A percentile compares a stretch with the other conserved stretches of the same genome.
Conservation (phyloP, 2,113 vertebrate species). For the Pelusios castaneus region DNA sequence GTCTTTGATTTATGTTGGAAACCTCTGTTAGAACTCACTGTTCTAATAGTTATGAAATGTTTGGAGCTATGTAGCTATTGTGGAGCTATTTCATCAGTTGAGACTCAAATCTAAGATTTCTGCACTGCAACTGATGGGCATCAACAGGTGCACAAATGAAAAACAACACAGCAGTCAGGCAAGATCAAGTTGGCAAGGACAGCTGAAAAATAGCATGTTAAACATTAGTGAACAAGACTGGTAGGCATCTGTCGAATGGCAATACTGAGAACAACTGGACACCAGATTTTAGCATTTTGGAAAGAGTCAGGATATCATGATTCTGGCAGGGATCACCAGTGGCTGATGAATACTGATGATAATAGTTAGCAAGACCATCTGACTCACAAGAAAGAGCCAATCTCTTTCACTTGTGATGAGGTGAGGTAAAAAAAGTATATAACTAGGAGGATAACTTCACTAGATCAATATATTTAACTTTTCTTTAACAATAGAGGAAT, state of each 20-base stretch:
- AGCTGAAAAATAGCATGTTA: background rate
- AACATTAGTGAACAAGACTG: background rate
- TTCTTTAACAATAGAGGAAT: background rate
- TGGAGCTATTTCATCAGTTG: background rate
- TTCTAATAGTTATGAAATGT: background rate
- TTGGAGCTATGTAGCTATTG: background rate
- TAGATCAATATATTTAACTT: background rate
- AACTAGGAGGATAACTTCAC: background rate
- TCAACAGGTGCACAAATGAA: background rate
- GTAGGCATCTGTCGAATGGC: background rate
- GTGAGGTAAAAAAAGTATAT: background rate
- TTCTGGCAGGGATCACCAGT: background rate
- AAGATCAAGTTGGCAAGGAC: background rate
- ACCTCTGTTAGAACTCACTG: background rate
- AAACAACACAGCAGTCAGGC: background rate
- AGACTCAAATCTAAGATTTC: background rate
- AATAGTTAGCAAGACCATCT: background rate
- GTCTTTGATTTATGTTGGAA: constrained; percentile 33
- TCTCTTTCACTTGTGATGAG: background rate
- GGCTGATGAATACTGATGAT: background rate
- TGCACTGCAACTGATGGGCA: background rate
- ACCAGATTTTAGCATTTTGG: rapidly evolving
- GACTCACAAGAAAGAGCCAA: background rate
- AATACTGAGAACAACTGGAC: background rate
- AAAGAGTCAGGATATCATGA: rapidly evolving